Conservation (phyloP, 2,797 vertebrate species). For the Hylomyscus alleni region DNA sequence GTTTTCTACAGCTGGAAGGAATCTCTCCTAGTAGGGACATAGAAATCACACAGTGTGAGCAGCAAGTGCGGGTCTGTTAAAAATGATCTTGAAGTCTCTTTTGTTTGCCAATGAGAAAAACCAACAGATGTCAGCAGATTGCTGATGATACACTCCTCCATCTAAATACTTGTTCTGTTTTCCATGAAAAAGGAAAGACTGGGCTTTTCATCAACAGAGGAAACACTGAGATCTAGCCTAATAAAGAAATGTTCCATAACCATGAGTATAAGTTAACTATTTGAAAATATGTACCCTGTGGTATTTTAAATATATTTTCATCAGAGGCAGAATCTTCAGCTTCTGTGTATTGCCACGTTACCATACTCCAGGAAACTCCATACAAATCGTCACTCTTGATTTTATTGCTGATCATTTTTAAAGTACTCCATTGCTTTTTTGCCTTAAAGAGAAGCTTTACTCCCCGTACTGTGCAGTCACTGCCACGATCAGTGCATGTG, state of each 20-base stretch:
- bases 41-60: neutral
- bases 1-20: neutral
- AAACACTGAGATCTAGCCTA: neutral
- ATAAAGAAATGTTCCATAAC: neutral
- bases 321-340: neutral
- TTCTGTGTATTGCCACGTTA: neutral
- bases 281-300: neutral
- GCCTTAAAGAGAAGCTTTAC: neutral
- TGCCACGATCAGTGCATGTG: constrained; percentile 8
- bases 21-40: neutral
- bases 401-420: neutral
- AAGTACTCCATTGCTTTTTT: neutral
- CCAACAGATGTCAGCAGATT: neutral
- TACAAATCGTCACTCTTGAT: neutral
- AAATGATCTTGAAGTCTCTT: neutral
- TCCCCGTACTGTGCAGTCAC: neutral
- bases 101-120: neutral
- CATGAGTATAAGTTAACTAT: neutral
- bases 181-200: neutral
- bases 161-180: constrained; percentile 59
- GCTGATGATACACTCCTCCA: neutral
- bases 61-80: neutral
- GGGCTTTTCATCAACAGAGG: neutral
- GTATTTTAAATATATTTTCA: constrained; percentile 37
- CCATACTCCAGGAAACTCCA: neutral